Evolutionary conservation across 2,113 vertebrate species (phyloP), one percentile per base, ranked within the genome.

Genomic region (Bagarius yarrelli): DNA sequence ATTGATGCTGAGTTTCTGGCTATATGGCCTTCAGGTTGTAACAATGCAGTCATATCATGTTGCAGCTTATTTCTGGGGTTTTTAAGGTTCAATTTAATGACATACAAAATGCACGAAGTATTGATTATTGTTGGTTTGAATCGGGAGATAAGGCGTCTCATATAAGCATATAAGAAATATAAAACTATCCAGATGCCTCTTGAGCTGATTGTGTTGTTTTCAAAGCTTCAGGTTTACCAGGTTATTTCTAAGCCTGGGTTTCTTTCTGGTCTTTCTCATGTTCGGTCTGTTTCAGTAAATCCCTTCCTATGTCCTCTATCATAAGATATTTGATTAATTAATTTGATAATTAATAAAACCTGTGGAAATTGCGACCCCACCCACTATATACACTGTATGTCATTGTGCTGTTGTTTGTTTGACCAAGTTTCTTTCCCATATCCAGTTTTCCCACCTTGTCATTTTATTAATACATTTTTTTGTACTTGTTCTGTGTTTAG

Each of bases 31-130:
- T 13, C 36, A 32, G 5, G 25, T 8, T 9, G 12, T 30, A n/a
- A 18, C 19, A 32, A 32, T 53, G 70, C 75, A 61, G 75, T 40
- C 16, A 25, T 61, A 63, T 77, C 50, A 21, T 5, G 18, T 77
- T 77, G 36, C 75, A 27, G 57, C 25, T 63, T 77, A 77, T 77
- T 77, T 77, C 34, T 60, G 50, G 9, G 56, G 40, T 57, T 63
- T 77, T 77, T 77, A 63, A 14, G 4, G 1, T 77, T 36, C 50
- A 30, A 50, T 77, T 61, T 63, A 8, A 30, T 8, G 2, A 25
- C 75, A 63, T 50, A 30, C n/a, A 47, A 77, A 77, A 77, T 63
- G 57, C 59, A 63, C 50, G 57, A 77, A 77, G 57, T 61, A 50
- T 77, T 50, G 59, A 32, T 16, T 72, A 11, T 21, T 4, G 0